Conservation (phyloP, 2,797 vertebrate genomes). For the Momotus momota region DNA sequence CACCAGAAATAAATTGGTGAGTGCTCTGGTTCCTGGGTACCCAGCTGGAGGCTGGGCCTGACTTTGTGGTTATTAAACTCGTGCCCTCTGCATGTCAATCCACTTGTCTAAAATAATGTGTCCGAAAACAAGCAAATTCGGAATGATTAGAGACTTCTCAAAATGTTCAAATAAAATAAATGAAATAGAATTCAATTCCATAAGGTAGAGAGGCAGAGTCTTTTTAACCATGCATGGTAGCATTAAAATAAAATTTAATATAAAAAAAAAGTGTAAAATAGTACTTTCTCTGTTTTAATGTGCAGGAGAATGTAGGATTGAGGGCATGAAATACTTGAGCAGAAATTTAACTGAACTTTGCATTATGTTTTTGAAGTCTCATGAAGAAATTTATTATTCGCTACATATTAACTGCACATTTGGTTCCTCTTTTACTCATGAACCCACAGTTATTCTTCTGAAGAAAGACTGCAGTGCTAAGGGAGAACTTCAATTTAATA, state of each 20-base stretch:
- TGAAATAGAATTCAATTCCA: not conserved
- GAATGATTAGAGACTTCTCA: not conserved
- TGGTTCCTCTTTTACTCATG: not conserved
- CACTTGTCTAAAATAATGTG: not conserved
- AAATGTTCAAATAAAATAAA: not conserved
- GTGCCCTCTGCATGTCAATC: not conserved
- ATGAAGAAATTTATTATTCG: not conserved
- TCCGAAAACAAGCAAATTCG: not conserved
- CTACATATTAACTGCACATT: not conserved
- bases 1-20: not conserved
- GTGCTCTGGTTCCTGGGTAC: not conserved
- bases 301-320: not conserved
- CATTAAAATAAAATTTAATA: not conserved
- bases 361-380: not conserved
- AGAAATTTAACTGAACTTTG: not conserved
- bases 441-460: not conserved
- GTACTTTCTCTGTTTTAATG: not conserved
- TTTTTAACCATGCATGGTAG: not conserved
- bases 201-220: not conserved
- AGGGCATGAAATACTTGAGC: not conserved
- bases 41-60: not conserved
- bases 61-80: not conserved
- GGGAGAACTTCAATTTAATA: not conserved
- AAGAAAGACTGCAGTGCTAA: not conserved
- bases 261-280: not conserved